These are phyloP conservation scores for Myotis pilosus DNA, from an alignment of 2,797 vertebrate genomes.

Conservation along the genomic window DNA sequence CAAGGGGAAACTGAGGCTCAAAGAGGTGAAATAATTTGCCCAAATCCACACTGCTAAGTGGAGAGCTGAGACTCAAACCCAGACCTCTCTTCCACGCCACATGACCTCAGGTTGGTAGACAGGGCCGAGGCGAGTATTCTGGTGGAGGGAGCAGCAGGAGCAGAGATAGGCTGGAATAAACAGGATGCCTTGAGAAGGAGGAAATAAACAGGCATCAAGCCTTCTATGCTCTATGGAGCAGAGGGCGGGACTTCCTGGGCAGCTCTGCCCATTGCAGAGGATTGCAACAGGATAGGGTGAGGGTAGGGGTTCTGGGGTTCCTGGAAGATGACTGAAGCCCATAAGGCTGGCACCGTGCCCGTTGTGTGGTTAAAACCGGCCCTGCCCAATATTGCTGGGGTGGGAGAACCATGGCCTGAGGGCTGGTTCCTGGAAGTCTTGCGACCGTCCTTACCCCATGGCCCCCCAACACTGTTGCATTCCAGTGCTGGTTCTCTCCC, in stretches of 20 bases:
- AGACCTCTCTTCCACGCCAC: neutral
- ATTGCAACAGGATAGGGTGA: constrained; percentile 46
- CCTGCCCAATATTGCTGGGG: neutral
- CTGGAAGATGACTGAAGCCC: constrained; percentile 69
- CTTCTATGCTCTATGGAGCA: neutral
- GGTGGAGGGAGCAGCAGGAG: neutral
- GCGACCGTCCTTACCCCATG: neutral
- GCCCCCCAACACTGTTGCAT: neutral
- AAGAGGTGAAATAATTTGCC: constrained; percentile 6
- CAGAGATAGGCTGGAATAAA: neutral
- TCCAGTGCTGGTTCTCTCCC: neutral
- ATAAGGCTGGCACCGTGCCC: constrained; percentile 52
- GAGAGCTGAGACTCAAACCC: constrained; percentile 20
- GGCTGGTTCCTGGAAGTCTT: constrained; percentile 59
- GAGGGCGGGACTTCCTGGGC: constrained; percentile 38
- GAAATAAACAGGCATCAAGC: neutral
- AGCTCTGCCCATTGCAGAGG: neutral
- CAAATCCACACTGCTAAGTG: neutral
- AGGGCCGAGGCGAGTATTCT: neutral
- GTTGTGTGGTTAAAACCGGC: neutral
- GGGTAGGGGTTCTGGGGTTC: constrained; percentile 50
- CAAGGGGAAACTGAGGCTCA: constrained; percentile 10
- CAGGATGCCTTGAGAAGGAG: neutral
- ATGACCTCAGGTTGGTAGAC: neutral
- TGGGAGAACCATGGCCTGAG: neutral